Evolutionary conservation across 2,797 vertebrate genomes (phyloP).

Genomic region (Mormyrus proboscirostris): DNA sequence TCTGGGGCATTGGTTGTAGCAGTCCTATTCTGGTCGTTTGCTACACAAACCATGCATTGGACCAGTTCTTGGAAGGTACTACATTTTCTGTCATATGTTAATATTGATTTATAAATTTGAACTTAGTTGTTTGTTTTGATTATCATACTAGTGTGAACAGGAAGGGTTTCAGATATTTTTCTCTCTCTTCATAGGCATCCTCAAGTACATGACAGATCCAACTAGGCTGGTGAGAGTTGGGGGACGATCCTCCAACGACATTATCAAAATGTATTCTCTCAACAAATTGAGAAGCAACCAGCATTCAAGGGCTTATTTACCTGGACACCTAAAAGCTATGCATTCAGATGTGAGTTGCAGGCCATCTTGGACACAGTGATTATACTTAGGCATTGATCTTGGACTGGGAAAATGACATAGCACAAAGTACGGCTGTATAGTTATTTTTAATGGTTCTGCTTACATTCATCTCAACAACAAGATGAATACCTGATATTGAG

Average conservation of each 20-base stretch:
- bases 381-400: neutral
- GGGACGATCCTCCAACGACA: conserved; percentile 30
- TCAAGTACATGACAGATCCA: conserved; percentile 5
- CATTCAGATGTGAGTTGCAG: conserved; percentile 24
- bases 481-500: neutral
- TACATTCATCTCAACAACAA: neutral
- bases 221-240: conserved; percentile 34
- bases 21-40: conserved; percentile 39
- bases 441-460: neutral
- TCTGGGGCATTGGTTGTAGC: conserved; percentile 18
- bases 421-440: neutral
- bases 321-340: conserved; percentile 27
- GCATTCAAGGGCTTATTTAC: conserved; percentile 2
- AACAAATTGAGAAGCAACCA: conserved; percentile 19
- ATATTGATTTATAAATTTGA: neutral
- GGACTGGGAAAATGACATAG: neutral
- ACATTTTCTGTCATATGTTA: neutral
- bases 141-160: neutral
- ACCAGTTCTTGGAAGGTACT: conserved; percentile 44
- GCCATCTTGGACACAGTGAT: neutral
- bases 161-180: neutral
- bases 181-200: conserved; percentile 25
- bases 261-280: conserved; percentile 23
- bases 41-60: conserved; percentile 44
- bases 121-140: neutral